Percentiles rank a stretch among this genome's conserved stretches.
phyloP scores from a whole-genome alignment of 2,797 vertebrate species.

The Scolopax rusticola region DNA sequence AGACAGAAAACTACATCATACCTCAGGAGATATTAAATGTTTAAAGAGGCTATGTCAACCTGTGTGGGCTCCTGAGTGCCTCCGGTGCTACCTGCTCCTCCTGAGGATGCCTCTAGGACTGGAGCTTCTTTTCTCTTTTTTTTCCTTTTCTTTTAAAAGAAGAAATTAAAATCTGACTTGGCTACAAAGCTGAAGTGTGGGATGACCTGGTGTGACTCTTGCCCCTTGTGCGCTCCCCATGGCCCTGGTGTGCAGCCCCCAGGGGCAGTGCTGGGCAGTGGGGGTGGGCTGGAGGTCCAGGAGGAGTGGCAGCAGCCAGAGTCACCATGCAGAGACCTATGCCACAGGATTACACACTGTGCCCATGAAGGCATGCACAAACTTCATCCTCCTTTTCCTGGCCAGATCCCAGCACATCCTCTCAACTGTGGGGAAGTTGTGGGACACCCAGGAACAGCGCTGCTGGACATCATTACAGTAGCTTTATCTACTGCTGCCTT shows the following conservation, averaged over 20 bases:
- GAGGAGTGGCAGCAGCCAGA: neutral
- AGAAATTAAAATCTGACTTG: neutral
- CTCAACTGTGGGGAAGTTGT: neutral
- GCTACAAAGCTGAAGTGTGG: accelerated
- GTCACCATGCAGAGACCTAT: accelerated
- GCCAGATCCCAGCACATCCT: neutral
- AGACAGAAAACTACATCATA: neutral
- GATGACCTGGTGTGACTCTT: accelerated
- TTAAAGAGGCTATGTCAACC: neutral
- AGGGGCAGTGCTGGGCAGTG: neutral
- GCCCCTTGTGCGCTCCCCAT: neutral
- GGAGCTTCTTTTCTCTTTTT: neutral
- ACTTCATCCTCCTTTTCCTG: neutral
- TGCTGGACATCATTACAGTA: neutral
- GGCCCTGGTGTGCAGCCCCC: neutral
- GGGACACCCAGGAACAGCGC: neutral
- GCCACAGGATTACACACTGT: neutral
- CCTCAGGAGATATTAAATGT: neutral
- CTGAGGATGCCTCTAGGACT: neutral
- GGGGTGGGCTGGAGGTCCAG: neutral
- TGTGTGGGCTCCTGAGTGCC: neutral
- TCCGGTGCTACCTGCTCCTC: neutral
- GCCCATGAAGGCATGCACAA: accelerated
- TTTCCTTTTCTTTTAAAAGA: neutral
- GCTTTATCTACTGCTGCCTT: neutral